Percentiles rank a stretch among this genome's conserved stretches.
These are phyloP conservation scores for Cremastinae sp. DNA, from an alignment of 2,888 invertebrate genomes.

Conservation along the genomic window DNA sequence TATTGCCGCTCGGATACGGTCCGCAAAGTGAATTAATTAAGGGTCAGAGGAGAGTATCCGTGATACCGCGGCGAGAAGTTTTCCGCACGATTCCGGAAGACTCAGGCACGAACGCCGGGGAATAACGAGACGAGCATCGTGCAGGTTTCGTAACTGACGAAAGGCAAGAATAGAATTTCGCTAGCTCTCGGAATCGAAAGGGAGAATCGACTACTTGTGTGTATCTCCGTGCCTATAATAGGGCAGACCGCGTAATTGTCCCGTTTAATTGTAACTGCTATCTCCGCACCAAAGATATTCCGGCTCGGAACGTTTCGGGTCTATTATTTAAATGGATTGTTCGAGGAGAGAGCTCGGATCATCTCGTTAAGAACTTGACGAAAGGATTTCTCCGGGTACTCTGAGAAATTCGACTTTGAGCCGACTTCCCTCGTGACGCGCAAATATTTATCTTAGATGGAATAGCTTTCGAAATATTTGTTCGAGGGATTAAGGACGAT, in stretches of 20 bases:
- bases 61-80: constrained; percentile 45
- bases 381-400: constrained; percentile 62
- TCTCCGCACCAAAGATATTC: constrained; percentile 7
- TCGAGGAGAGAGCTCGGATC: constrained; percentile 66
- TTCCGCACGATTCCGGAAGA: constrained; percentile 48
- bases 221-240: constrained; percentile 40
- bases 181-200: constrained; percentile 35
- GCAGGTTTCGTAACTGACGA: constrained; percentile 29
- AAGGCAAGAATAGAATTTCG: constrained; percentile 9
- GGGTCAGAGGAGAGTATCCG: constrained; percentile 64
- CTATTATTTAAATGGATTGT: constrained; percentile 65
- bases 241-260: constrained; percentile 58
- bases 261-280: constrained; percentile 58
- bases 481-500: no score
- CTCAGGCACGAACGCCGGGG: constrained; percentile 38
- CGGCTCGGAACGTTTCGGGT: constrained; percentile 27
- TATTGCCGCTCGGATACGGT: constrained; percentile 70
- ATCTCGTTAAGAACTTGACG: constrained; percentile 64
- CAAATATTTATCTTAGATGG: constrained; percentile 22
- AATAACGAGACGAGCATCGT: constrained; percentile 44
- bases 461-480: background rate
- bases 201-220: constrained; percentile 45
- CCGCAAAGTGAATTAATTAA: constrained; percentile 76
- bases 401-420: constrained; percentile 42
- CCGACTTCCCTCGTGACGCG: constrained; percentile 17